These are phyloP conservation scores for Marmota flaviventris DNA, from an alignment of 2,113 vertebrate species.

Conservation along the genomic window DNA sequence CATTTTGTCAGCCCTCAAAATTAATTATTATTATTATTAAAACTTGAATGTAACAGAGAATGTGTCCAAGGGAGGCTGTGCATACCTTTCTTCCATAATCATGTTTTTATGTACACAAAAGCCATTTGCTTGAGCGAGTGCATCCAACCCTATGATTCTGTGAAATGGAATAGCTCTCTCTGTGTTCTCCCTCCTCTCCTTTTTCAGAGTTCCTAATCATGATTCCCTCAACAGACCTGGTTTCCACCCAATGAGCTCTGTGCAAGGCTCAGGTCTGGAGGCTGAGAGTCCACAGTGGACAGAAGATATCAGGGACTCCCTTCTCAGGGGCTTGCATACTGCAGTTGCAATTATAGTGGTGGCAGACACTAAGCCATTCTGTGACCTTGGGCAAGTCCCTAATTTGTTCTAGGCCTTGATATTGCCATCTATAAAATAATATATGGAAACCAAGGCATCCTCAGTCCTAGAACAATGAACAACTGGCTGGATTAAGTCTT, in stretches of 20 bases:
- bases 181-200: neutral
- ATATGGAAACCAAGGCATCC: neutral
- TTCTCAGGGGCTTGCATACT: no score
- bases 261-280: neutral
- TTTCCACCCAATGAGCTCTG: neutral
- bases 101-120: neutral
- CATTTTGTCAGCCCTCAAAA: slow-evolving; percentile 7
- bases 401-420: neutral
- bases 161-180: neutral
- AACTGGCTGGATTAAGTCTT: neutral
- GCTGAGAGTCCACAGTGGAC: neutral
- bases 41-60: neutral
- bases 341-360: neutral
- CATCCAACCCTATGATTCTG: neutral
- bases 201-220: neutral
- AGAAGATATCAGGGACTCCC: neutral
- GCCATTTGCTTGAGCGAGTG: neutral
- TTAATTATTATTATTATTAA: neutral
- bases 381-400: neutral
- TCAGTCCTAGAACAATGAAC: neutral
- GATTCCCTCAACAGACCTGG: neutral
- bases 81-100: neutral
- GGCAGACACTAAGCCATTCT: neutral
- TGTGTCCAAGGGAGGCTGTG: neutral
- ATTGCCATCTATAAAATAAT: neutral